Percentiles rank a stretch among this genome's conserved stretches.
phyloP scores from a whole-genome alignment of 1,140 invertebrate species.

The Eufriesea mexicana region DNA sequence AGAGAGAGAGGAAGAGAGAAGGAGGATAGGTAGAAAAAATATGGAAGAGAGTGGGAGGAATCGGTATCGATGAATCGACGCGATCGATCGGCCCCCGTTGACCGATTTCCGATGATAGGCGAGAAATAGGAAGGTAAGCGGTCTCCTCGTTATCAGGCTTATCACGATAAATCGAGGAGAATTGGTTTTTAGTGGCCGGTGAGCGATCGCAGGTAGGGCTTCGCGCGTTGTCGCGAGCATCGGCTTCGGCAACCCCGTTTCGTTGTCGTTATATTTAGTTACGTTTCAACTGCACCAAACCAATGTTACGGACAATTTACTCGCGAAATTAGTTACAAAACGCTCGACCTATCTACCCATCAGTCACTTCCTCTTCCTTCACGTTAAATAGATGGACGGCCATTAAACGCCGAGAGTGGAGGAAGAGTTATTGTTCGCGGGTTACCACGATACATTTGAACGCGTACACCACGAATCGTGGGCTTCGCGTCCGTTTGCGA shows the following conservation, averaged over 20 bases:
- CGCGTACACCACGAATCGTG: constrained; percentile 3
- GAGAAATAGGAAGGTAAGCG: no score
- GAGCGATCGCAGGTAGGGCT: background rate
- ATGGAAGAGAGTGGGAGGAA: no score
- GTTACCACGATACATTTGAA: constrained; percentile 78
- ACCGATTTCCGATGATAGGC: no score
- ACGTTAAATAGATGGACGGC: constrained; percentile 78
- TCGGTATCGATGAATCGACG: no score
- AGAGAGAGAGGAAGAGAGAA: no score
- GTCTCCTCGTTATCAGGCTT: no score
- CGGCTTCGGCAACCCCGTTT: constrained; percentile 43
- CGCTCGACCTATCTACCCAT: constrained; percentile 81
- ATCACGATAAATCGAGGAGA: no score
- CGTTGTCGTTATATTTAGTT: constrained; percentile 63
- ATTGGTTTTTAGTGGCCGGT: no score
- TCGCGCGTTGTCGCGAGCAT: constrained; percentile 33
- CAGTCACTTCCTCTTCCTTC: constrained; percentile 82
- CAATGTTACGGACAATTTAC: constrained; percentile 83
- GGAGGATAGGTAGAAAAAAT: no score
- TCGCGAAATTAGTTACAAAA: constrained; percentile 82
- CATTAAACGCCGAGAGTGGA: constrained; percentile 78
- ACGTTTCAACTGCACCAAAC: constrained; percentile 72
- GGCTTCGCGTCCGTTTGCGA: background rate
- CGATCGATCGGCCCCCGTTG: no score
- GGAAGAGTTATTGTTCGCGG: constrained; percentile 81